Evolutionary conservation across 2,888 invertebrate species (phyloP).

Genomic region (Meta bourneti): DNA sequence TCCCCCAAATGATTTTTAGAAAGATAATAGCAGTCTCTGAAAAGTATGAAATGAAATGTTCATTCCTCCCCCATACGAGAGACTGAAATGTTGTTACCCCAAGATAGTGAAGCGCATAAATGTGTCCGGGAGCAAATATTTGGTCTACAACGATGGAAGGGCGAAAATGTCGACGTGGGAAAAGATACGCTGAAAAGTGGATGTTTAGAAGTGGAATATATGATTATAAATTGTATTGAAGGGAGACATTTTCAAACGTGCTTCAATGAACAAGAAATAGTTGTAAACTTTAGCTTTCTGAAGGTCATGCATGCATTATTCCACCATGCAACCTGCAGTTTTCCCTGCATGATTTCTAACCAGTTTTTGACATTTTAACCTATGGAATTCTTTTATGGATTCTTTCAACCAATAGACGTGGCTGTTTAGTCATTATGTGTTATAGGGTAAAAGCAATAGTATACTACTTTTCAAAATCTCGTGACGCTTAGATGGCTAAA

Average conservation of each 20-base stretch:
- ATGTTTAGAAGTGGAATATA: constrained; percentile 4
- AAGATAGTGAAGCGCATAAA: constrained; percentile 16
- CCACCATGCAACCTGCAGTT: too few species aligned
- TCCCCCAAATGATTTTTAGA: neutral
- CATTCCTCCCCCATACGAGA: neutral
- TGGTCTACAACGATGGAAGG: constrained; percentile 27
- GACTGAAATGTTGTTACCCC: constrained; percentile 22
- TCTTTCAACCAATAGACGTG: too few species aligned
- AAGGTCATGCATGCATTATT: too few species aligned
- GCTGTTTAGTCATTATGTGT: too few species aligned
- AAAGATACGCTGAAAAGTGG: neutral
- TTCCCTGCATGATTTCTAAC: too few species aligned
- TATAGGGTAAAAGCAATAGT: too few species aligned
- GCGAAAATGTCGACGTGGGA: constrained; percentile 1
- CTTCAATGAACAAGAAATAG: neutral
- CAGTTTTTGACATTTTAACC: too few species aligned
- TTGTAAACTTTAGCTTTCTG: too few species aligned
- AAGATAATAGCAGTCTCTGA: neutral
- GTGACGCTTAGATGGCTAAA: too few species aligned
- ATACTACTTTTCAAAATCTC: too few species aligned
- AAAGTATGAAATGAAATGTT: constrained; percentile 12
- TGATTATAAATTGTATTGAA: constrained; percentile 24
- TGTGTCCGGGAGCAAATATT: constrained; percentile 22
- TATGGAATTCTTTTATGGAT: too few species aligned
- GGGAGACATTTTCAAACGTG: constrained; percentile 3